These are phyloP conservation scores for Cheirogaleus major DNA, from an alignment of 2,797 vertebrate species.

Conservation along the genomic window DNA sequence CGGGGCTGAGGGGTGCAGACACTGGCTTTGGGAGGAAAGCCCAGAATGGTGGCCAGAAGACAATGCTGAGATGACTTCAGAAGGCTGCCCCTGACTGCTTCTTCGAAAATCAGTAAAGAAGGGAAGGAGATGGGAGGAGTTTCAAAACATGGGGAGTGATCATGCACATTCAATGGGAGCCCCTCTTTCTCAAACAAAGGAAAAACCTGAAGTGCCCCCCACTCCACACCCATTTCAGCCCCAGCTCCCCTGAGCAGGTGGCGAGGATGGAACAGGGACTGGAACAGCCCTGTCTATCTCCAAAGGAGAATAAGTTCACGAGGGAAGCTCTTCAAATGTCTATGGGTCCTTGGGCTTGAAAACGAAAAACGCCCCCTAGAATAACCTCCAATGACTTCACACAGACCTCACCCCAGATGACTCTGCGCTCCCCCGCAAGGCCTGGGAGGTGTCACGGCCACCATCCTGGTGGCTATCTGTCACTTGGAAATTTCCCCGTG, in stretches of 20 bases:
- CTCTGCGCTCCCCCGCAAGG: conserved; percentile 44
- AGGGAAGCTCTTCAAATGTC: background rate
- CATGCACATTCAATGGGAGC: conserved; percentile 57
- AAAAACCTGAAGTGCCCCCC: background rate
- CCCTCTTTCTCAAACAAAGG: conserved; percentile 82
- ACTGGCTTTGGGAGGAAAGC: background rate
- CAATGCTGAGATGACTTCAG: background rate
- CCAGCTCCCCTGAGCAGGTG: background rate
- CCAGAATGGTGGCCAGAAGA: background rate
- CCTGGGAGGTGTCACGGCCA: background rate
- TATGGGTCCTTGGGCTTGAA: background rate
- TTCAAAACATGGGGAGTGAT: conserved; percentile 9
- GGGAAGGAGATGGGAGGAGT: background rate
- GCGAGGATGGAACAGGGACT: background rate
- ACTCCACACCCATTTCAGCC: background rate
- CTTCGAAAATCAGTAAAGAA: background rate
- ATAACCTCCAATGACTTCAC: conserved; percentile 44
- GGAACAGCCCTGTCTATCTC: background rate
- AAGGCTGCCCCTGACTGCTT: background rate
- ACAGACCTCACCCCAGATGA: conserved; percentile 63
- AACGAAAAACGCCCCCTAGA: background rate
- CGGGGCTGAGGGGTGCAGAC: background rate
- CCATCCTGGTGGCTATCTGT: background rate
- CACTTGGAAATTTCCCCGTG: conserved; percentile 40
- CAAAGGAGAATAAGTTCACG: background rate